Evolutionary conservation across 2,113 vertebrate genomes (phyloP).

Genomic region (Benitochromis conjunctus): DNA sequence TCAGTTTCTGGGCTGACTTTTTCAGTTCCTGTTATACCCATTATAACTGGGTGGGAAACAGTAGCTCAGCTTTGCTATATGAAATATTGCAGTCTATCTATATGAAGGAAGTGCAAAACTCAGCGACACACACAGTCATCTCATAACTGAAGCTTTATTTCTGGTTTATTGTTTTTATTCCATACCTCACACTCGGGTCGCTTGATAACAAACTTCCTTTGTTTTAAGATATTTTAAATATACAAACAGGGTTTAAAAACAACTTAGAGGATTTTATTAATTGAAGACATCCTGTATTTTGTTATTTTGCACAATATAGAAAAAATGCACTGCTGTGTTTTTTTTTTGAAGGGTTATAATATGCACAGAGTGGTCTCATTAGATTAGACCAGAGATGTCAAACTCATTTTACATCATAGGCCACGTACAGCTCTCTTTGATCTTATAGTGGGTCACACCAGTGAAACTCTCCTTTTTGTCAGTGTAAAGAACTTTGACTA

Average conservation of each 20-base stretch:
- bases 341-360: background rate
- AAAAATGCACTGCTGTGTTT: background rate
- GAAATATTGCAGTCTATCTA: background rate
- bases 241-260: background rate
- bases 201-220: background rate
- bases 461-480: background rate
- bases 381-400: background rate
- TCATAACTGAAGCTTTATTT: background rate
- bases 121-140: background rate
- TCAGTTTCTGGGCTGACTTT: background rate
- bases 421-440: background rate
- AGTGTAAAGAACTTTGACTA: background rate
- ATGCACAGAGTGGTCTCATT: background rate
- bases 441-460: background rate
- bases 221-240: background rate
- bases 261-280: background rate
- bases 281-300: background rate
- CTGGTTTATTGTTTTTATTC: background rate
- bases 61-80: background rate
- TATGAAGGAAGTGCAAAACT: background rate
- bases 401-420: background rate
- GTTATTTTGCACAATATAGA: background rate
- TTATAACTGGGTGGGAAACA: background rate
- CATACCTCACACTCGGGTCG: background rate
- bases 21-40: background rate